Percentiles rank a stretch among this genome's conserved stretches.
Evolutionary conservation across 2,888 invertebrate species (phyloP).

Genomic region (Urechis unicinctus): DNA sequence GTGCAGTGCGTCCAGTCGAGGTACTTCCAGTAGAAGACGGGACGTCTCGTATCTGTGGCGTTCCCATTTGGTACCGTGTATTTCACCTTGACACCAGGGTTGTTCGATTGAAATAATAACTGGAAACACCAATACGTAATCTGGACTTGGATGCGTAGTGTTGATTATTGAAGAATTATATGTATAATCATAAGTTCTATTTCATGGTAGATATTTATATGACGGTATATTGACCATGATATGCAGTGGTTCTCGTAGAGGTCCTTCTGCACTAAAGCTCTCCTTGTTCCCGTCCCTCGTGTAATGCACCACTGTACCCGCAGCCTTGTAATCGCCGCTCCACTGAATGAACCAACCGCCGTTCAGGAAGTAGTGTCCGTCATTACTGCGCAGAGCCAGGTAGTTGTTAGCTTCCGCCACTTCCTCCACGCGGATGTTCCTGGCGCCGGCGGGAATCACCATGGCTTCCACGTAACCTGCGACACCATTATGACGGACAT

Average conservation of each 20-base stretch:
- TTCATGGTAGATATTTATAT: background rate
- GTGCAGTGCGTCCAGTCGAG: constrained; percentile 74
- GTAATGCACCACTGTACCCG: constrained; percentile 73
- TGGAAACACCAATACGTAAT: too few species aligned
- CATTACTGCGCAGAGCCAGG: constrained; percentile 68
- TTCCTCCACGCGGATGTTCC: constrained; percentile 73
- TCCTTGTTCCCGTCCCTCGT: constrained; percentile 69
- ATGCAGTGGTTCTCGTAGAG: constrained; percentile 71
- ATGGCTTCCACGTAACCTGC: constrained; percentile 62
- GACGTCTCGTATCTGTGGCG: constrained; percentile 52
- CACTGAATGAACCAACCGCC: constrained; percentile 64
- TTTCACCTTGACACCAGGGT: constrained; percentile 78
- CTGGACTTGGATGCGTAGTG: too few species aligned
- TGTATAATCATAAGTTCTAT: background rate
- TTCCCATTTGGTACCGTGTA: constrained; percentile 69
- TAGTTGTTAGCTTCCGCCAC: constrained; percentile 70
- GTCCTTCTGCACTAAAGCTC: constrained; percentile 73
- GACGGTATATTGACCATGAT: constrained; percentile 66
- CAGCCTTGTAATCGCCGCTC: constrained; percentile 76
- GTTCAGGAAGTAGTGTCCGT: constrained; percentile 70
- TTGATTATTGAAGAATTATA: too few species aligned
- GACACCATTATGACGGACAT: background rate
- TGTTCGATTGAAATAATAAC: constrained; percentile 66
- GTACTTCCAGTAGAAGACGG: constrained; percentile 67
- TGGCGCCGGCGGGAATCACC: constrained; percentile 69